These are phyloP conservation scores for Gambusia holbrooki DNA, from an alignment of 2,113 vertebrate species.

Conservation along the genomic window DNA sequence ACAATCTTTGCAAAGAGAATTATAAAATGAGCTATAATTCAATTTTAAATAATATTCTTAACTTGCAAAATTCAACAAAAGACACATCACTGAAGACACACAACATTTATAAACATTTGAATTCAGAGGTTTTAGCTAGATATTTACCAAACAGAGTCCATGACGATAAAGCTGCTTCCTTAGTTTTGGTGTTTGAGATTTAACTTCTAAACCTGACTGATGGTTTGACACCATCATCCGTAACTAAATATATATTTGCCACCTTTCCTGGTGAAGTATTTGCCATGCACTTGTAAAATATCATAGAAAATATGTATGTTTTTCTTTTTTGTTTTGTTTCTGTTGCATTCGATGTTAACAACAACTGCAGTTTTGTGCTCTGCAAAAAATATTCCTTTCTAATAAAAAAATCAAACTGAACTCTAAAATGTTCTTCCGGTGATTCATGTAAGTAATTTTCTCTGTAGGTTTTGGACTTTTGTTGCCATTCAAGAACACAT, in stretches of 20 bases:
- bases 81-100: not conserved
- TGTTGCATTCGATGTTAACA: constrained; percentile 24
- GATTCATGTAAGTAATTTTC: not conserved
- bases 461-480: constrained; percentile 5
- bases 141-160: constrained; percentile 4
- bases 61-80: not conserved
- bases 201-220: constrained; percentile 65
- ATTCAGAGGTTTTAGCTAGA: not conserved
- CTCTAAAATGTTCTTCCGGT: no score
- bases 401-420: not conserved
- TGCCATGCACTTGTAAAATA: constrained; percentile 29
- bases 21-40: not conserved
- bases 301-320: constrained; percentile 11
- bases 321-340: constrained; percentile 34
- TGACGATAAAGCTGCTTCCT: constrained; percentile 2
- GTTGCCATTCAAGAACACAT: constrained; percentile 25
- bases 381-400: constrained; percentile 13
- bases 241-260: constrained; percentile 56
- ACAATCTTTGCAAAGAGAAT: not conserved
- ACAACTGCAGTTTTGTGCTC: not conserved
- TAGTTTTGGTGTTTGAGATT: constrained; percentile 54
- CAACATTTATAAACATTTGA: constrained; percentile 6
- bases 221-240: constrained; percentile 32
- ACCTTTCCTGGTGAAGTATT: constrained; percentile 17
- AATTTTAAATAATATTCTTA: not conserved